phyloP scores from a whole-genome alignment of 1,140 invertebrate genomes.

The Drosophila subobscura region DNA sequence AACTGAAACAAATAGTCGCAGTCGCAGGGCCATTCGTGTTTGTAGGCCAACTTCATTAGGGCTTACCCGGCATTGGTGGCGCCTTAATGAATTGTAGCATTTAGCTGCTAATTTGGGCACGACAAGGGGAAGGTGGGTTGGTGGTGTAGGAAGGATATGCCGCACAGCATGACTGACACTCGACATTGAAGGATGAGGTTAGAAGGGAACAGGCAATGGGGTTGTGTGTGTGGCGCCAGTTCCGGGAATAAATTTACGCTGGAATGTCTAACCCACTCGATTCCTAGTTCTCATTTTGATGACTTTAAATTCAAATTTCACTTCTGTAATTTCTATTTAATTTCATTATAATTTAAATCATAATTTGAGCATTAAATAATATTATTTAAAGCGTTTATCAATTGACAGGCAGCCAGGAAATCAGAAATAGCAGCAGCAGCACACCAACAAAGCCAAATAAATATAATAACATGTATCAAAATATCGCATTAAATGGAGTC shows the following conservation, averaged over 20 bases:
- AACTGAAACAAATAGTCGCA: constrained; percentile 9
- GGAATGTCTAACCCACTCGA: neutral
- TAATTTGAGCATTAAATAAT: no score
- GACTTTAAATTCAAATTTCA: neutral
- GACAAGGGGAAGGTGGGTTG: constrained; percentile 8
- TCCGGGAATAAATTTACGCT: constrained; percentile 31
- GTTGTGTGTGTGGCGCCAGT: constrained; percentile 19
- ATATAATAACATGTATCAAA: constrained; percentile 30
- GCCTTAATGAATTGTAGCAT: constrained; percentile 70
- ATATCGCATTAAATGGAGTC: constrained; percentile 48
- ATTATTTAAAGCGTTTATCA: constrained; percentile 35
- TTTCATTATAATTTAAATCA: neutral
- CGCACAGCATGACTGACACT: constrained; percentile 48
- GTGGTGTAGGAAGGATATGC: constrained; percentile 39
- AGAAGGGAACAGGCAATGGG: neutral
- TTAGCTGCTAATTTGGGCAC: constrained; percentile 58
- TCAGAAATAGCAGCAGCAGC: neutral
- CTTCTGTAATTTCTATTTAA: neutral
- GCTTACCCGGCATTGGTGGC: constrained; percentile 39
- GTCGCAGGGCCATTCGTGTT: constrained; percentile 47
- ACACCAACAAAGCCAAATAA: constrained; percentile 38
- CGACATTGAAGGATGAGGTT: constrained; percentile 45
- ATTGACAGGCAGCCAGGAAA: constrained; percentile 37
- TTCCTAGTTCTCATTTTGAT: neutral
- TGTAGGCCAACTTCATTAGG: constrained; percentile 78